These are phyloP conservation scores for Hydrolagus affinis DNA, from an alignment of 2,113 vertebrate genomes.

Conservation along the genomic window DNA sequence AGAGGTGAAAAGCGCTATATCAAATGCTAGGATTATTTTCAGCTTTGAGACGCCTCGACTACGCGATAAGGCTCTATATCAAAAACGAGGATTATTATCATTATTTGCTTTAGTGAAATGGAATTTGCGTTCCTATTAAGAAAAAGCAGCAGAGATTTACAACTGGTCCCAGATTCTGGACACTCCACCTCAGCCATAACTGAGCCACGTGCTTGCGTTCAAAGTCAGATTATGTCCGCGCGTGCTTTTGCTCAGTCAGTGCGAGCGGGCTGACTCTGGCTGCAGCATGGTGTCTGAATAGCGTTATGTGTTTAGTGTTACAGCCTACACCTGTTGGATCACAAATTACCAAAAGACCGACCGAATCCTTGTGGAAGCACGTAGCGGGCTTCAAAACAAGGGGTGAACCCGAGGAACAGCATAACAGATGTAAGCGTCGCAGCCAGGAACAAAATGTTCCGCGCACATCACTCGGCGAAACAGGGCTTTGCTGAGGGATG, in stretches of 20 bases:
- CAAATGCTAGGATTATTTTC: too few relatives aligned
- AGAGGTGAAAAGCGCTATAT: too few relatives aligned
- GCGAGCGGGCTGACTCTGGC: neutral
- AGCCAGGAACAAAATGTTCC: too few relatives aligned
- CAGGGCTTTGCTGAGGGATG: too few relatives aligned
- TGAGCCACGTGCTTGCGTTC: neutral
- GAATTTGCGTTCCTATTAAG: too few relatives aligned
- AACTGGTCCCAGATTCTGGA: neutral
- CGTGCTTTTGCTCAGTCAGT: neutral
- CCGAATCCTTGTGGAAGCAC: conserved; percentile 16
- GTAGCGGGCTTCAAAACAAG: neutral
- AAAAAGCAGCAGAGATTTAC: neutral
- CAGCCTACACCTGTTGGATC: conserved; percentile 19
- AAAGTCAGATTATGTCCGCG: neutral
- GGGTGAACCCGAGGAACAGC: too few relatives aligned
- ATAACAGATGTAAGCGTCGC: neutral
- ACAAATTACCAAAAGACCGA: conserved; percentile 28
- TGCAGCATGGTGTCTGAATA: neutral
- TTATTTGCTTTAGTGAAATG: too few relatives aligned
- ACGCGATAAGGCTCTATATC: too few relatives aligned
- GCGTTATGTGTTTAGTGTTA: conserved; percentile 9
- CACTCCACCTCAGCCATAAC: neutral
- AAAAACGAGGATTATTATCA: too few relatives aligned
- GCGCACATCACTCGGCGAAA: too few relatives aligned
- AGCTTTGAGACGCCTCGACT: too few relatives aligned